A percentile compares a stretch with the other conserved stretches of the same genome.
Evolutionary conservation across 35 echinoderm and acorn worm species (phyloP).

Genomic region (Eucidaris tribuloides): DNA sequence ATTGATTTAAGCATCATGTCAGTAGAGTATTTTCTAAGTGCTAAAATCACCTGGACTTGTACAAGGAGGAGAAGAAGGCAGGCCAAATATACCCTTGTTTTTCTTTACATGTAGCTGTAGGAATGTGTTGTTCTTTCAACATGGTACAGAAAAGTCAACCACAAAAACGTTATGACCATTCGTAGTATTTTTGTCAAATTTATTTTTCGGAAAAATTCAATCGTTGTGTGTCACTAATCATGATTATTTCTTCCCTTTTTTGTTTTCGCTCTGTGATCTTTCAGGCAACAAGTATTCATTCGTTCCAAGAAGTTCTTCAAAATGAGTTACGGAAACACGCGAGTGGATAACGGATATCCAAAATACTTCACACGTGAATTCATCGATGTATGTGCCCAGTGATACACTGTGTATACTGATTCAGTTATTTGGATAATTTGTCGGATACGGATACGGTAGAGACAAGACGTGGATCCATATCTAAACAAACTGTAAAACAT

Average conservation of each 20-base stretch:
- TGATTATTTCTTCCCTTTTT: background rate
- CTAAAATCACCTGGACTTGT: too few relatives aligned
- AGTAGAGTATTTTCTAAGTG: too few relatives aligned
- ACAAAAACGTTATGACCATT: background rate
- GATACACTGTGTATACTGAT: too few relatives aligned
- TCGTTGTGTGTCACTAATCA: too few relatives aligned
- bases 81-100: background rate
- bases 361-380: background rate
- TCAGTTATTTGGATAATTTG: too few relatives aligned
- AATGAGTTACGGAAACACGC: background rate
- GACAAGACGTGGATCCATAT: too few relatives aligned
- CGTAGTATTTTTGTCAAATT: background rate
- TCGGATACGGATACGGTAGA: too few relatives aligned
- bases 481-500: too few relatives aligned
- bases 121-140: background rate
- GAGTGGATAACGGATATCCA: background rate
- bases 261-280: background rate
- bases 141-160: background rate
- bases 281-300: background rate
- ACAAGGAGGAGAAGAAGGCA: too few relatives aligned
- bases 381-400: background rate
- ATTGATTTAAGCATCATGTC: too few relatives aligned
- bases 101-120: background rate
- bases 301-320: slow-evolving; percentile 19
- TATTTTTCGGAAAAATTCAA: too few relatives aligned